Evolutionary conservation across 2,113 vertebrate genomes (phyloP), one percentile per base, ranked within the genome.

Genomic region (Cryptomyrus ogoouensis): DNA sequence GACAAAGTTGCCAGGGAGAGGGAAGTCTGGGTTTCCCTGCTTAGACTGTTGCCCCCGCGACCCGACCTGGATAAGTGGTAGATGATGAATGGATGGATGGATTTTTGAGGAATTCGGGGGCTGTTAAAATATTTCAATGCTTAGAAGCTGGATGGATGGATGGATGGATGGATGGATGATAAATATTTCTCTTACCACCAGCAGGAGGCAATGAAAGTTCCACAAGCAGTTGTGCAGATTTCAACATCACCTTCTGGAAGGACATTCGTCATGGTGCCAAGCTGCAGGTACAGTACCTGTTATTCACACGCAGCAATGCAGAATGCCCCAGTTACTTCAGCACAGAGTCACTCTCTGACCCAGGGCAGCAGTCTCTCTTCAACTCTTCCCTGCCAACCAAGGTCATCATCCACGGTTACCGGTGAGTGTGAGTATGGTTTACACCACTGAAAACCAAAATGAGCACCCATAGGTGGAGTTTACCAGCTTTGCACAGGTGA

Each of bases 331-430:
- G 95, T 15, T 83, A 92, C 3, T 95, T 99, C 90, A 92, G 88
- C 89, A 91, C 91, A 90, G 92, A 93, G 6, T 93, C 93, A 12
- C 93, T 94, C 0, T 89, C 91, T 44, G 92, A 90, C 44, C 92
- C 96, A 21, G 91, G 92, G 84, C 93, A 93, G n/a, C 92, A 92
- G 6, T 92, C 94, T 66, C 89, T 93, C 91, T 99, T 99, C 95
- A 97, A 97, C 89, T 91, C 90, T 89, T 96, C 93, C 42, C 94
- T 92, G 56, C 96, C 95, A 46, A 98, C 97, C 56, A 99, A 98
- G 92, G 93, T 99, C 90, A 95, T 99, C 90, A 94, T 99, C 92
- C 98, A 99, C 88, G 98, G 98, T n/a, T 99, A 97, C 96, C 88
- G 42, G 42, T 88, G 88, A 88, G 58, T 31, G 35, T 56, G 53